A percentile compares a stretch with the other conserved stretches of the same genome.
phyloP scores from a whole-genome alignment of 2,797 vertebrate species.

The Pseudomugil tenellus region DNA sequence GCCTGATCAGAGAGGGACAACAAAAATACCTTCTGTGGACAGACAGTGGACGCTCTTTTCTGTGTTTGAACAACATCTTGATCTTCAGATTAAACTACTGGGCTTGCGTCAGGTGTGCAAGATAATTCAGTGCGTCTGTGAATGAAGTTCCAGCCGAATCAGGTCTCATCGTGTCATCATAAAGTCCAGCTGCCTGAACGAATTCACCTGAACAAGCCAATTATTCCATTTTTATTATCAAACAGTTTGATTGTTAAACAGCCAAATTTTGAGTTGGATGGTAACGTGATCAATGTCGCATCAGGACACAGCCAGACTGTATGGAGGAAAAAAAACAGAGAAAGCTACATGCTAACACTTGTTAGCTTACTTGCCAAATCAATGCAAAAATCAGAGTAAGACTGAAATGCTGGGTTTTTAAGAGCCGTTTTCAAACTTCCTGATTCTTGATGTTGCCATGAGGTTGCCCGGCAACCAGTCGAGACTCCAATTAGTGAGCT shows the following conservation, averaged over 20 bases:
- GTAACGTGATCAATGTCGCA: not conserved
- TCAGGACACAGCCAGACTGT: not conserved
- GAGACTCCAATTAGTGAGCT: slow-evolving; percentile 3
- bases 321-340: not conserved
- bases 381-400: not conserved
- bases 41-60: slow-evolving; percentile 20
- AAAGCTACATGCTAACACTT: not conserved
- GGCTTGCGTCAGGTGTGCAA: slow-evolving; percentile 6
- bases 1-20: slow-evolving; percentile 48
- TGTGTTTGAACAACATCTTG: slow-evolving; percentile 26
- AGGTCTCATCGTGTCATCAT: not conserved
- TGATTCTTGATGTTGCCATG: slow-evolving; percentile 1
- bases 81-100: slow-evolving; percentile 26
- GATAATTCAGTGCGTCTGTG: not conserved
- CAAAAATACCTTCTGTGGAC: slow-evolving; percentile 43
- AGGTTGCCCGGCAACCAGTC: slow-evolving; percentile 13
- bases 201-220: not conserved
- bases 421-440: not conserved
- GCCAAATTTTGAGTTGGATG: not conserved
- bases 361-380: not conserved
- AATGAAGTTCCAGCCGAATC: slow-evolving; percentile 10
- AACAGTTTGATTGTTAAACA: not conserved
- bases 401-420: not conserved
- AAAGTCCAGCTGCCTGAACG: not conserved
- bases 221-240: not conserved